Conservation (phyloP, 2,888 invertebrate genomes). For the Osmoderma eremita region DNA sequence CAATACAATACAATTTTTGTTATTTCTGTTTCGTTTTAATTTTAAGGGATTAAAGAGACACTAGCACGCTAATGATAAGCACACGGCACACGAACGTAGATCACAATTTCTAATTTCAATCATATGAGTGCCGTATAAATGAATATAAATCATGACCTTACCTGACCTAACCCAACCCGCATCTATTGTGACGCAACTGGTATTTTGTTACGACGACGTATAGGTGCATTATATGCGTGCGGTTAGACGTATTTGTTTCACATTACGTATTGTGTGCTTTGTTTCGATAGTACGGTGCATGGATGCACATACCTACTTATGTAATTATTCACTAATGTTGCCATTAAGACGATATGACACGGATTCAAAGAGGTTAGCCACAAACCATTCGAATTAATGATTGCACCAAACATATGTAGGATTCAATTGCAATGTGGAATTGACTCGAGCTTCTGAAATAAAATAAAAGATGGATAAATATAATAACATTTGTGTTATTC, state of each 20-base stretch:
- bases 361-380: too few species aligned
- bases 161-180: constrained; percentile 50
- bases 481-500: too few species aligned
- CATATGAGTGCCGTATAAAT: constrained; percentile 42
- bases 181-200: constrained; percentile 41
- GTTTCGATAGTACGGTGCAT: neutral
- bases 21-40: constrained; percentile 8
- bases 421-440: too few species aligned
- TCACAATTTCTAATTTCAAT: constrained; percentile 42
- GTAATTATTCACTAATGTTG: too few species aligned
- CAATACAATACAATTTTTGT: constrained; percentile 32
- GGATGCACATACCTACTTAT: too few species aligned
- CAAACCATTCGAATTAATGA: too few species aligned
- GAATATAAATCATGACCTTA: constrained; percentile 46
- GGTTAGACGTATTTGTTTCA: constrained; percentile 22
- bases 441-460: too few species aligned
- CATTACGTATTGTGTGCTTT: constrained; percentile 12
- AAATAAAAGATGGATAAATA: too few species aligned
- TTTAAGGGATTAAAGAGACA: constrained; percentile 31
- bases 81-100: constrained; percentile 42
- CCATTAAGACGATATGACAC: too few species aligned
- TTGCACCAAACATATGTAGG: too few species aligned
- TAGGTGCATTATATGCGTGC: constrained; percentile 11
- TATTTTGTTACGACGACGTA: constrained; percentile 23
- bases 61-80: constrained; percentile 36